phyloP scores from a whole-genome alignment of 2,113 vertebrate genomes.

The Paramisgurnus dabryanus region DNA sequence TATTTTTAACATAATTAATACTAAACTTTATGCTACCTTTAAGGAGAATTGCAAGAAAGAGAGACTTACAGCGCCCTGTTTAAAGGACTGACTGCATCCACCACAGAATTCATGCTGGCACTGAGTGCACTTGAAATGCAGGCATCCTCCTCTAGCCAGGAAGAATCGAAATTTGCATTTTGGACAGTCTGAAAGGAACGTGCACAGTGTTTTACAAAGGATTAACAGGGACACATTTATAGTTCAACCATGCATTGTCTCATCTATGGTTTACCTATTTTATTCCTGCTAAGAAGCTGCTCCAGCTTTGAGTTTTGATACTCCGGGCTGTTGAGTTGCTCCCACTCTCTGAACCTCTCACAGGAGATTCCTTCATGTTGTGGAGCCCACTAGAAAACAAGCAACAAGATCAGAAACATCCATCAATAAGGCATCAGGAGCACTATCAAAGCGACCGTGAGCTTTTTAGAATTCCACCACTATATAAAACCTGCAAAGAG shows the following conservation, averaged over 20 bases:
- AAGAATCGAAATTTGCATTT: slow-evolving; percentile 72
- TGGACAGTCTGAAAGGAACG: slow-evolving; percentile 72
- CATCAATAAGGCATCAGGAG: not conserved
- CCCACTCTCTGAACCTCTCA: slow-evolving; percentile 69
- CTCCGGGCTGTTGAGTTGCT: slow-evolving; percentile 65
- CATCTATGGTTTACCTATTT: slow-evolving; percentile 65
- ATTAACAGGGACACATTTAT: not conserved
- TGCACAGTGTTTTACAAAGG: not conserved
- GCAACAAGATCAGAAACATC: not conserved
- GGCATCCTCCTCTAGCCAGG: slow-evolving; percentile 76
- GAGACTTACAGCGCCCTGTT: slow-evolving; percentile 66
- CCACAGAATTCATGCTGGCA: slow-evolving; percentile 78
- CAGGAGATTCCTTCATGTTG: slow-evolving; percentile 74
- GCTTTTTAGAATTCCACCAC: not conserved
- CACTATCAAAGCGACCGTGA: no score
- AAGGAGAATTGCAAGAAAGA: not conserved
- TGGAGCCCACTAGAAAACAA: slow-evolving; percentile 67
- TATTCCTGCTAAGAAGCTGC: slow-evolving; percentile 58
- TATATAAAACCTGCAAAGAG: not conserved
- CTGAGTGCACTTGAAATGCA: slow-evolving; percentile 78
- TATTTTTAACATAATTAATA: not conserved
- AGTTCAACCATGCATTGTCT: not conserved
- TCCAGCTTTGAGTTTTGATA: slow-evolving; percentile 54
- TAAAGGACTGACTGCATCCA: slow-evolving; percentile 65
- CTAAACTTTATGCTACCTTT: not conserved